Percentiles rank a stretch among this genome's conserved stretches.
phyloP scores from a whole-genome alignment of 1,140 invertebrate genomes.

The Platyura marginata region DNA sequence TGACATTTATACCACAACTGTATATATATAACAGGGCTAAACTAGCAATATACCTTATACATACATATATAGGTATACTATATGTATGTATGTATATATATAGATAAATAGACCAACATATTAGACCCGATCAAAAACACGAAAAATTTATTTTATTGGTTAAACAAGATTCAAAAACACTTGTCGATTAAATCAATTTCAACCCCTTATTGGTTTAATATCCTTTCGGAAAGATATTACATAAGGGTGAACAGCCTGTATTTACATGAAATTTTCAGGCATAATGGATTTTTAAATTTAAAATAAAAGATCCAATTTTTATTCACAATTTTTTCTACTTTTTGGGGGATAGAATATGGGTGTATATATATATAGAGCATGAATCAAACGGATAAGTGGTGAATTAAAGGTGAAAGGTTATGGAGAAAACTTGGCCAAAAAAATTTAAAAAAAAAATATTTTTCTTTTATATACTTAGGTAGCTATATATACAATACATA shows the following conservation, averaged over 20 bases:
- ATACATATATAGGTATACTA: too few relatives aligned
- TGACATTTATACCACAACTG: too few relatives aligned
- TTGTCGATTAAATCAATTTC: neutral
- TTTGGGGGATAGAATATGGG: neutral
- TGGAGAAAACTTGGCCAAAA: too few relatives aligned
- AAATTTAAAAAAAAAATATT: too few relatives aligned
- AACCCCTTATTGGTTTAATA: neutral
- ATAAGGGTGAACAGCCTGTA: neutral
- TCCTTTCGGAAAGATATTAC: neutral
- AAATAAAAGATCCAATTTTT: neutral
- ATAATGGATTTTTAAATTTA: neutral
- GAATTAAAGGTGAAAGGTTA: neutral
- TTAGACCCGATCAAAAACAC: neutral
- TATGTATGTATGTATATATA: too few relatives aligned
- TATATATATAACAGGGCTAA: too few relatives aligned
- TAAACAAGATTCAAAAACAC: neutral
- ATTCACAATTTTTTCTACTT: neutral
- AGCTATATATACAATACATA: too few relatives aligned
- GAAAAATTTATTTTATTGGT: neutral
- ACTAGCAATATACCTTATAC: too few relatives aligned
- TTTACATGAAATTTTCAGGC: neutral
- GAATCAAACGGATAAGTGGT: neutral
- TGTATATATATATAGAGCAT: too few relatives aligned
- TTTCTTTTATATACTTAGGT: too few relatives aligned
- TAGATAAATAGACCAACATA: too few relatives aligned